Percentiles rank a stretch among this genome's conserved stretches.
phyloP scores from a whole-genome alignment of 2,888 invertebrate genomes.

The Papilio demoleus region DNA sequence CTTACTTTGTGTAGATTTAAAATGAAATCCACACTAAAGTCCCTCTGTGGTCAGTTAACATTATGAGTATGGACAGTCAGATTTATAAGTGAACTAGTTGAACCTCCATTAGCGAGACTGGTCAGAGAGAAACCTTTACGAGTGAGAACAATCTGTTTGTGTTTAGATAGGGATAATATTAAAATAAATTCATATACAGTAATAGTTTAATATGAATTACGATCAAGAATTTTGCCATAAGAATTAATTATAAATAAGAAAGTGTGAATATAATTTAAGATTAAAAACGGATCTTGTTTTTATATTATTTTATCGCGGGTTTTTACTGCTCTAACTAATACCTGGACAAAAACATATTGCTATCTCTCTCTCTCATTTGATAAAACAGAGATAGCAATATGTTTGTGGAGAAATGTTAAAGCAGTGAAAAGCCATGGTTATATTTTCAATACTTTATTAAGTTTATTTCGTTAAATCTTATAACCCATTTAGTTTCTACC shows the following conservation, averaged over 20 bases:
- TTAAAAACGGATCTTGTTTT: not conserved
- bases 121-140: too few relatives aligned
- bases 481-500: not conserved
- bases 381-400: too few relatives aligned
- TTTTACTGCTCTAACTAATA: not conserved
- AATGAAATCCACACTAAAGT: not conserved
- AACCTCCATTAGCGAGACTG: too few relatives aligned
- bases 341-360: too few relatives aligned
- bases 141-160: too few relatives aligned
- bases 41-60: not conserved
- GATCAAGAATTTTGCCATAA: slow-evolving; percentile 30
- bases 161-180: slow-evolving; percentile 26
- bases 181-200: slow-evolving; percentile 17
- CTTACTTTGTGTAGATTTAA: not conserved
- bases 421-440: not conserved
- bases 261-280: slow-evolving; percentile 24
- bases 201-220: not conserved
- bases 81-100: not conserved
- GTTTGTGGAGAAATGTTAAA: not conserved
- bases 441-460: not conserved
- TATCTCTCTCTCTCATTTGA: too few relatives aligned
- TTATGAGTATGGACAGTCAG: not conserved
- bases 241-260: slow-evolving; percentile 11
- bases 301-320: not conserved
- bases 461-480: slow-evolving; percentile 6